phyloP scores from a whole-genome alignment of 1,140 invertebrate species.

The Drosophila repleta region DNA sequence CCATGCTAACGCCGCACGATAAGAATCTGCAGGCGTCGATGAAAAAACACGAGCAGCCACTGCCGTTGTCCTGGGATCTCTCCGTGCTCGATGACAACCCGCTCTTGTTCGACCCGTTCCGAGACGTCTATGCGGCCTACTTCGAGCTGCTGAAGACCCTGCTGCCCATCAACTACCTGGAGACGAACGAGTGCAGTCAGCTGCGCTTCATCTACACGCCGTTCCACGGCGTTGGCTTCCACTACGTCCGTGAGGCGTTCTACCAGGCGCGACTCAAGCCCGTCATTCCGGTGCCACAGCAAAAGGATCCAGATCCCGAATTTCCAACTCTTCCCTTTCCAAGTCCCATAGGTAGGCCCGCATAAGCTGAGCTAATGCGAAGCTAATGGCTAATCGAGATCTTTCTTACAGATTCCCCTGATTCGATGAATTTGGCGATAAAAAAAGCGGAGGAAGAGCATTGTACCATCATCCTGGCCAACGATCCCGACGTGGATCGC shows the following conservation, averaged over 20 bases:
- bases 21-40: constrained; percentile 93
- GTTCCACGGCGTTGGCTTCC: constrained; percentile 98
- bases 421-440: constrained; percentile 93
- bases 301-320: constrained; percentile 96
- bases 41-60: constrained; percentile 87
- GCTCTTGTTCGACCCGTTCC: constrained; percentile 47
- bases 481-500: constrained; percentile 99
- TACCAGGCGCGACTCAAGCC: constrained; percentile 90
- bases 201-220: constrained; percentile 90
- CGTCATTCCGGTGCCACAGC: constrained; percentile 92
- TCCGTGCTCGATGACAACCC: constrained; percentile 23
- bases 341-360: too few relatives aligned
- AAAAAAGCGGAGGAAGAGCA: constrained; percentile 91
- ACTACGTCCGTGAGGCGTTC: constrained; percentile 92
- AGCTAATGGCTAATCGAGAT: too few relatives aligned
- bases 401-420: constrained; percentile 89
- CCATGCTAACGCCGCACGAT: constrained; percentile 96
- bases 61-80: constrained; percentile 75
- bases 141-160: constrained; percentile 39
- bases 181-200: constrained; percentile 69
- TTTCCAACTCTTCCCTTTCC: constrained; percentile 90
- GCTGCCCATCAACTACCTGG: constrained; percentile 29
- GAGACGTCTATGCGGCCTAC: constrained; percentile 44
- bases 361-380: too few relatives aligned
- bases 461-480: constrained; percentile 94